phyloP scores from a whole-genome alignment of 2,888 invertebrate genomes.

The Andrena bicolor region DNA sequence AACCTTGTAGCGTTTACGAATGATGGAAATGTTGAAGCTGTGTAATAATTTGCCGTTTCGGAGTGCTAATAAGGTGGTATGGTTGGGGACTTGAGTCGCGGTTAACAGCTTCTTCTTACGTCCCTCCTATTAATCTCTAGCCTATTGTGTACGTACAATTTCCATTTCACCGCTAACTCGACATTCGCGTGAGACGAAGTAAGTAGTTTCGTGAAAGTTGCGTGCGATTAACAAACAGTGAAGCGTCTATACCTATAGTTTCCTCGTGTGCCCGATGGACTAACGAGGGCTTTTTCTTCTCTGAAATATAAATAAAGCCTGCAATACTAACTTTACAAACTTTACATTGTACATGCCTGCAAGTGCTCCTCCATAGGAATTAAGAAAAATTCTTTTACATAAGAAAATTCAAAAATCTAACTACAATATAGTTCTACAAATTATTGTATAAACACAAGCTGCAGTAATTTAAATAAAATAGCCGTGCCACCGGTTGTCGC shows the following conservation, averaged over 20 bases:
- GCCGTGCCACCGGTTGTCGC: not conserved
- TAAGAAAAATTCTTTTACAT: not conserved
- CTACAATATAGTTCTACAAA: too few relatives aligned
- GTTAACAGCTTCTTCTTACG: not conserved
- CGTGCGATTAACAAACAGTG: constrained; percentile 12
- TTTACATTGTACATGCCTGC: not conserved
- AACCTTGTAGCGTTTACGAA: too few relatives aligned
- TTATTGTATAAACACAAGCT: too few relatives aligned
- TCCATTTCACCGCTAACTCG: not conserved
- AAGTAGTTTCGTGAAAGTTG: constrained; percentile 1
- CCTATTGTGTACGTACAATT: not conserved
- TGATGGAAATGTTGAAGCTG: too few relatives aligned
- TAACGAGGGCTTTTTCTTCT: not conserved
- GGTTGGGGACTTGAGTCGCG: not conserved
- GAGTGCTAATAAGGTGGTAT: too few relatives aligned
- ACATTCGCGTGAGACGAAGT: constrained; percentile 1
- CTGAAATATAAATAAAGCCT: not conserved
- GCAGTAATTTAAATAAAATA: not conserved
- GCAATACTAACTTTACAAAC: not conserved
- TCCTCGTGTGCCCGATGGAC: not conserved
- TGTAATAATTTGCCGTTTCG: too few relatives aligned
- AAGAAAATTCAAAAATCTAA: not conserved
- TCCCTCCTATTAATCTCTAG: not conserved
- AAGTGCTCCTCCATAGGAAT: not conserved
- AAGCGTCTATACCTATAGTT: not conserved